phyloP scores from a whole-genome alignment of 23 tunicate genomes.

The Halocynthia aurantium region DNA sequence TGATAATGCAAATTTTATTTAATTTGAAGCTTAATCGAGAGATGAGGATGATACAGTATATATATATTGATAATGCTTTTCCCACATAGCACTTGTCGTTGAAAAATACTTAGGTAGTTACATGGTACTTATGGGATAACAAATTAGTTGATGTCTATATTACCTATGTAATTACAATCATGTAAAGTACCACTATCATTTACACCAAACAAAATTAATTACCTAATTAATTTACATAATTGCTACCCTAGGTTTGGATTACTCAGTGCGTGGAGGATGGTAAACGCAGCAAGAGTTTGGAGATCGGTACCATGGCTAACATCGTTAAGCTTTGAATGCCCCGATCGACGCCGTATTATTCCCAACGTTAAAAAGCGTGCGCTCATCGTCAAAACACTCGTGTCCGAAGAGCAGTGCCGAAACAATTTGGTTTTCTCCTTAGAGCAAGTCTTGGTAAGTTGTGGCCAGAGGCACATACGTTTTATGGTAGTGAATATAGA shows the following conservation, averaged over 20 bases:
- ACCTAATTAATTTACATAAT: too few relatives aligned
- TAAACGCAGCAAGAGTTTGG: conserved; percentile 96
- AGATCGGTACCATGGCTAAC: conserved; percentile 71
- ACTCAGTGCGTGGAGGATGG: conserved; percentile 85
- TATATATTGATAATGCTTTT: too few relatives aligned
- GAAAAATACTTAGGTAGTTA: too few relatives aligned
- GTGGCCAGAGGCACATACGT: neutral
- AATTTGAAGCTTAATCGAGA: too few relatives aligned
- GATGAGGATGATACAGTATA: too few relatives aligned
- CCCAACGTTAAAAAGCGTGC: conserved; percentile 32
- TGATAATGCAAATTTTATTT: too few relatives aligned
- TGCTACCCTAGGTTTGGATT: conserved; percentile 65
- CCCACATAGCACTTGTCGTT: too few relatives aligned
- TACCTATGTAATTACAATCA: too few relatives aligned
- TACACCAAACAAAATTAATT: too few relatives aligned
- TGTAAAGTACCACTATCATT: too few relatives aligned
- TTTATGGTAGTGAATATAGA: neutral
- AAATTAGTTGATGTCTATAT: too few relatives aligned
- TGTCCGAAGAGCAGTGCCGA: conserved; percentile 26
- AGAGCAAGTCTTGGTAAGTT: conserved; percentile 47
- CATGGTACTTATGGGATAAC: too few relatives aligned
- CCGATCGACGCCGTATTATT: conserved; percentile 24
- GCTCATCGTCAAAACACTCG: conserved; percentile 32
- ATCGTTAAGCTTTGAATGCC: conserved; percentile 43
- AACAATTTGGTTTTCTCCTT: conserved; percentile 43